Conservation (phyloP, 2,797 vertebrate species). For the Amphiprion clarkii region DNA sequence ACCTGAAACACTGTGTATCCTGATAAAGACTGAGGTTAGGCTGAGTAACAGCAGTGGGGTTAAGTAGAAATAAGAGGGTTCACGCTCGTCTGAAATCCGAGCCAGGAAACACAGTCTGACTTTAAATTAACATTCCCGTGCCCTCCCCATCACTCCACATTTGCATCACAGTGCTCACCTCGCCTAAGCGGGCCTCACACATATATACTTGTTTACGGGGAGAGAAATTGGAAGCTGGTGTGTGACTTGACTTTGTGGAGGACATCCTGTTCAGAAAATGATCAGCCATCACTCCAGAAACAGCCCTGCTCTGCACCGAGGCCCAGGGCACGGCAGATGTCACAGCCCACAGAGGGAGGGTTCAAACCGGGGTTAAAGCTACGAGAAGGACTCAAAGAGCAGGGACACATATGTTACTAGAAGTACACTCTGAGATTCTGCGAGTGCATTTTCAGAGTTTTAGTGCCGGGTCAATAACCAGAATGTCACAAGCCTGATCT, state of each 20-base stretch:
- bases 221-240: conserved; percentile 53
- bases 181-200: conserved; percentile 2
- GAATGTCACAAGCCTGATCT: not conserved
- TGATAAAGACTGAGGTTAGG: conserved; percentile 18
- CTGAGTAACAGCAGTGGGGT: not conserved
- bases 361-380: conserved; percentile 33
- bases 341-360: conserved; percentile 29
- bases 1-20: conserved; percentile 8
- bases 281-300: conserved; percentile 50
- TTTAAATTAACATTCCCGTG: conserved; percentile 64
- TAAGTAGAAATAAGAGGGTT: conserved; percentile 40
- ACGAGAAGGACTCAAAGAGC: conserved; percentile 15
- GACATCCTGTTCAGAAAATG: conserved; percentile 46
- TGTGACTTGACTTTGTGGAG: conserved; percentile 66
- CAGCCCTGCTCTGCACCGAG: not conserved
- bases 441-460: conserved; percentile 10
- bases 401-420: conserved; percentile 46
- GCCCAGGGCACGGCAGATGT: conserved; percentile 61
- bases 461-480: conserved; percentile 11
- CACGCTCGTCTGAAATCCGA: conserved; percentile 41
- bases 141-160: conserved; percentile 54
- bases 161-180: conserved; percentile 53
- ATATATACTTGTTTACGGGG: conserved; percentile 40
- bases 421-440: conserved; percentile 3
- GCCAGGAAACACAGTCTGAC: conserved; percentile 54